These are phyloP conservation scores for Chiloscyllium plagiosum DNA, from an alignment of 2,113 vertebrate species.

Conservation along the genomic window DNA sequence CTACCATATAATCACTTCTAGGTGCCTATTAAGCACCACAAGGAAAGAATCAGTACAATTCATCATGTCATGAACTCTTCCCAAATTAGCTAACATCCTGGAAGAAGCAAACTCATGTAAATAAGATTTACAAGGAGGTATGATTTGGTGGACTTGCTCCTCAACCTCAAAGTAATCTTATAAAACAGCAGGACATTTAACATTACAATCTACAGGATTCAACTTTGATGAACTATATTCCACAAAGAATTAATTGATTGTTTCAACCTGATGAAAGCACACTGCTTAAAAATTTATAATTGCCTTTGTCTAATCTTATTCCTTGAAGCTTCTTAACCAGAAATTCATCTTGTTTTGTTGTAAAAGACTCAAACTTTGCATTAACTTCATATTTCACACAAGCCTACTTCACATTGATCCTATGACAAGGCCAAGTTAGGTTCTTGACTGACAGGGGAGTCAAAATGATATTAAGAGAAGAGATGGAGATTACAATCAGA, in stretches of 20 bases:
- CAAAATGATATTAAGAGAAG: too few relatives aligned
- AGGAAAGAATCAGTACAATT: background rate
- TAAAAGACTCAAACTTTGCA: background rate
- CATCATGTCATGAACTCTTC: background rate
- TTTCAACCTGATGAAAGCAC: background rate
- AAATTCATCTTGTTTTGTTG: background rate
- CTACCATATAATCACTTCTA: conserved; percentile 21
- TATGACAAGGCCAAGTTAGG: background rate
- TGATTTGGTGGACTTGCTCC: background rate
- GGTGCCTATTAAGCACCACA: conserved; percentile 2
- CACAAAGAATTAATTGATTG: background rate
- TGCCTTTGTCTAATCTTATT: background rate
- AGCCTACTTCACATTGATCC: background rate
- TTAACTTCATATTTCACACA: background rate
- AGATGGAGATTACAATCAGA: too few relatives aligned
- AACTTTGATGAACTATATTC: conserved; percentile 1
- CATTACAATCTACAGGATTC: background rate
- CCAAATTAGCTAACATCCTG: background rate
- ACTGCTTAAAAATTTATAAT: conserved; percentile 22
- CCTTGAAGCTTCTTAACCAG: background rate
- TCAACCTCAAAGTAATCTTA: background rate
- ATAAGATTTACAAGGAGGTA: background rate
- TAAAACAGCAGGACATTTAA: background rate
- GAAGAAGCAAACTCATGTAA: background rate
- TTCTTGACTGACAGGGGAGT: too few relatives aligned